A percentile compares a stretch with the other conserved stretches of the same genome.
Conservation (phyloP, 2,113 vertebrate genomes). For the Ochotona princeps region DNA sequence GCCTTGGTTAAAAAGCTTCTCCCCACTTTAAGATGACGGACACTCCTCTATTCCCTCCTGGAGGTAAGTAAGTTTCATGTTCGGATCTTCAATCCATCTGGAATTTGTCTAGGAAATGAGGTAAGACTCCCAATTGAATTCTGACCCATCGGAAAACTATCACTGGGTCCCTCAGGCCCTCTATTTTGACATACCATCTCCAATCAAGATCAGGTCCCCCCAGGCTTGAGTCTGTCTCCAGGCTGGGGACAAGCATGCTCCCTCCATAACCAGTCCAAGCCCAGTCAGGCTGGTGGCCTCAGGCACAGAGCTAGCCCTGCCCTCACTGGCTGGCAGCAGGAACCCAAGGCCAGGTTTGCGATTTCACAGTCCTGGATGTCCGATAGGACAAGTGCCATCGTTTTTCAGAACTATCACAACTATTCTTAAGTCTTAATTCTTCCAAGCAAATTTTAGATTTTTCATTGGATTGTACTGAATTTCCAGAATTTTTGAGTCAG, state of each 20-base stretch:
- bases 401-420: neutral
- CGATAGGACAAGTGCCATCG: neutral
- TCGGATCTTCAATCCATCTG: neutral
- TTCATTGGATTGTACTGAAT: neutral
- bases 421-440: neutral
- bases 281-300: neutral
- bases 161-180: neutral
- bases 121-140: neutral
- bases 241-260: neutral
- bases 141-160: neutral
- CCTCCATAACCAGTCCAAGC: neutral
- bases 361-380: neutral
- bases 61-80: neutral
- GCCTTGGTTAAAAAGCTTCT: neutral
- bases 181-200: neutral
- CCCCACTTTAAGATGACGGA: neutral
- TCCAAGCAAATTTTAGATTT: conserved; percentile 6
- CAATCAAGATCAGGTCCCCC: neutral
- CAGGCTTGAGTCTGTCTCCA: neutral
- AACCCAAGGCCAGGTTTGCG: neutral
- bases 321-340: fast-evolving
- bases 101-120: neutral
- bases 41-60: neutral
- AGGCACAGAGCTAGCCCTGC: neutral
- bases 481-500: neutral